Conservation (phyloP, 2,888 invertebrate genomes). For the Eristalinus aeneus region DNA sequence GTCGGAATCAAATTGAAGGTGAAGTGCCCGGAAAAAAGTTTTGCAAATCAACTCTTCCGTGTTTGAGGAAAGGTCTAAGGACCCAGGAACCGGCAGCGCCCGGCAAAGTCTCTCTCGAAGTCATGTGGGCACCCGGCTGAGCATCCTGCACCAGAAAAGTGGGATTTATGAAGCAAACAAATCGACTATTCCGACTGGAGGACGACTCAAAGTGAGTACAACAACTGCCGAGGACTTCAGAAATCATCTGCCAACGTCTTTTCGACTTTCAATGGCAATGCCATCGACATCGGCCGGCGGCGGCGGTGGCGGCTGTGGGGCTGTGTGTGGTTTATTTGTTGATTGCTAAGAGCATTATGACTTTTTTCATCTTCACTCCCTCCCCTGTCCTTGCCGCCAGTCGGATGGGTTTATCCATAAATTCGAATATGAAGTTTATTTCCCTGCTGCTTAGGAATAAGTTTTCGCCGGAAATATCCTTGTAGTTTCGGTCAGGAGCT, state of each 20-base stretch:
- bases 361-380: conserved; percentile 1
- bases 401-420: conserved; percentile 60
- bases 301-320: conserved; percentile 17
- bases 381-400: conserved; percentile 17
- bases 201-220: not conserved
- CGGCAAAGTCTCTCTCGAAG: not conserved
- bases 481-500: not conserved
- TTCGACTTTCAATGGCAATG: conserved; percentile 17
- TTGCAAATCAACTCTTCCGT: conserved; percentile 54
- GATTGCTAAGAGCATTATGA: conserved; percentile 68
- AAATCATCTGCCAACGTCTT: conserved; percentile 52
- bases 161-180: conserved; percentile 69
- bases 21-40: conserved; percentile 65
- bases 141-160: conserved; percentile 57
- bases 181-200: conserved; percentile 52
- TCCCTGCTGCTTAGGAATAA: conserved; percentile 29
- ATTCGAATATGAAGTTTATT: conserved; percentile 68
- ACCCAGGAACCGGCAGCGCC: not conserved
- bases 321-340: conserved; percentile 68
- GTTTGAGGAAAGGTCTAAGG: conserved; percentile 41
- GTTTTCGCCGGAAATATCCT: conserved; percentile 19
- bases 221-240: conserved; percentile 22
- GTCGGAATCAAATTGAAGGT: conserved; percentile 65
- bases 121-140: conserved; percentile 25
- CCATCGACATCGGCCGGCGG: not conserved